A percentile compares a stretch with the other conserved stretches of the same genome.
Evolutionary conservation across 2,113 vertebrate species (phyloP).

Genomic region (Origma solitaria): DNA sequence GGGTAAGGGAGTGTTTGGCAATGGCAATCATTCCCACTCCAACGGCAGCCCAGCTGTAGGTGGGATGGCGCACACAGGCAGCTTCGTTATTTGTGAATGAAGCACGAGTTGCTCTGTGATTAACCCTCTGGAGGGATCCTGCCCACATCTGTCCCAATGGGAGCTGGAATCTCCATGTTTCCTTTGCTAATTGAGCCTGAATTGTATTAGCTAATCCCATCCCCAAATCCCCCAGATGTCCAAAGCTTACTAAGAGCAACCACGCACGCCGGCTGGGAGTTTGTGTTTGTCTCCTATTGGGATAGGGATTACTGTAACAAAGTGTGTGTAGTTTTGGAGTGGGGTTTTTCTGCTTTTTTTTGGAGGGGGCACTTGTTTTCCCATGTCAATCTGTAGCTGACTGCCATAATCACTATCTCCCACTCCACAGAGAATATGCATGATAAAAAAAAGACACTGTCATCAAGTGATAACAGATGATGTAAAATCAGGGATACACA

Average conservation of each 20-base stretch:
- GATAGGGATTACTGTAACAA: not conserved
- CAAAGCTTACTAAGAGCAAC: not conserved
- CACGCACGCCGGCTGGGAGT: not conserved
- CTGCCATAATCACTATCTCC: not conserved
- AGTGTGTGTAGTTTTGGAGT: not conserved
- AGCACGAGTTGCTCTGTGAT: not conserved
- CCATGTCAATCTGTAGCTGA: not conserved
- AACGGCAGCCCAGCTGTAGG: not conserved
- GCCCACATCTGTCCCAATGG: not conserved
- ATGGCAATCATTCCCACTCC: not conserved
- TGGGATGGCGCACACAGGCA: not conserved
- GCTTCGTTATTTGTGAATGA: not conserved
- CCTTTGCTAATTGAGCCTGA: slow-evolving; percentile 13
- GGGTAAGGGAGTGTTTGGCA: not conserved
- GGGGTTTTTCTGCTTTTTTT: not conserved
- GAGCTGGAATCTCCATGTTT: not conserved
- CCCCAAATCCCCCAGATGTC: not conserved
- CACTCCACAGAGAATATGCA: not conserved
- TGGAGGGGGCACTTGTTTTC: not conserved
- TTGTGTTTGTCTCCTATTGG: not conserved
- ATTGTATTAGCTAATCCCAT: not conserved
- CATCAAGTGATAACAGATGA: not conserved
- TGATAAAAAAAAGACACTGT: not conserved
- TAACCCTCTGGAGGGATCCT: not conserved
- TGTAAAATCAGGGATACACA: not conserved